phyloP scores from a whole-genome alignment of 2,113 vertebrate genomes.

The Gallinago undulata region DNA sequence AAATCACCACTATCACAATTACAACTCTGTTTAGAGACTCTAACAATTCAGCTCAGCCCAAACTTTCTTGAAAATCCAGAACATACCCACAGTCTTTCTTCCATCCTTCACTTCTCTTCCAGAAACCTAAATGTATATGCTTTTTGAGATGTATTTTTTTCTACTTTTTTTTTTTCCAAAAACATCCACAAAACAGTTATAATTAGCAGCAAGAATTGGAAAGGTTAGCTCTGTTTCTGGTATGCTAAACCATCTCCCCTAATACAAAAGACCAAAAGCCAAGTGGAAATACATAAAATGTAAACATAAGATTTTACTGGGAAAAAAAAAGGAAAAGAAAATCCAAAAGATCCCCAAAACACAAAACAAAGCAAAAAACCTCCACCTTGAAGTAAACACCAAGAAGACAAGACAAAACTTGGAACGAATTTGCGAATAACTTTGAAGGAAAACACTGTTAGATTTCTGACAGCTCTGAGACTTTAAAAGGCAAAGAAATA shows the following conservation, averaged over 20 bases:
- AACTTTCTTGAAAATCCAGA: not conserved
- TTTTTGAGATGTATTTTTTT: not conserved
- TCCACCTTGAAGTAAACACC: not conserved
- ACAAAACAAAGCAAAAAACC: not conserved
- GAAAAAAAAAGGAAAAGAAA: not conserved
- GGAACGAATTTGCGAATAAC: not conserved
- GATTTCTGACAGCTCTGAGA: not conserved
- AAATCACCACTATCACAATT: not conserved
- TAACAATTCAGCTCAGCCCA: not conserved
- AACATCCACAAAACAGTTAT: not conserved
- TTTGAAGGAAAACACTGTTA: not conserved
- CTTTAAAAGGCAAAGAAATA: not conserved
- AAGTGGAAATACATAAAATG: not conserved
- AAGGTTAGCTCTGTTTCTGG: not conserved
- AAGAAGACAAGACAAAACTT: not conserved
- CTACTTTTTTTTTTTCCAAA: not conserved
- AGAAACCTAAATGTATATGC: not conserved
- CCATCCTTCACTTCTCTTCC: not conserved
- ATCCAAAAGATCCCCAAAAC: rapidly evolving
- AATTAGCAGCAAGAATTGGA: not conserved
- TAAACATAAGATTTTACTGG: not conserved
- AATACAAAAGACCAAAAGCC: not conserved
- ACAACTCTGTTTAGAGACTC: not conserved
- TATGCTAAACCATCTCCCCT: not conserved
- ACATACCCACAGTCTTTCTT: not conserved